Evolutionary conservation across 2,797 vertebrate genomes (phyloP), one percentile per base, ranked within the genome.

Genomic region (Macroramphosus scolopax): DNA sequence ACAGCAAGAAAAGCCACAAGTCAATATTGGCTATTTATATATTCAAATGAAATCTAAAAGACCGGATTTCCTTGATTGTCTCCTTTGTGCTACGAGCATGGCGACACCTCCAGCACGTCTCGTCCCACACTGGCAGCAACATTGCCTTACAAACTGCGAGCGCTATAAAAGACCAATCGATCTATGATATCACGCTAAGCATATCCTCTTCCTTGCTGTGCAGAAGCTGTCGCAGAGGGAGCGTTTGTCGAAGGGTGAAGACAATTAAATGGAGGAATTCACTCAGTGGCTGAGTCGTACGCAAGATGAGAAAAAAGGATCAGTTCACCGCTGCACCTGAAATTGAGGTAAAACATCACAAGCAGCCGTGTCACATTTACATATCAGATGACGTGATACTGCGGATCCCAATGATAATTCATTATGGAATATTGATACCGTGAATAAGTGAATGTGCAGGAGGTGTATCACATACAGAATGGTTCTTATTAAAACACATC

Each of bases 171-270:
- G 56, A 63, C 51, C 17, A n/a, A 29, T 50, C 68, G 42, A 64
- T 68, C 71, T 72, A 54, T 65, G 51, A 74, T 68, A 74, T 72
- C 71, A 71, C 64, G 68, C 61, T 75, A 70, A 68, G 73, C 52
- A 14, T 17, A 69, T 76, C 72, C 59, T 65, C 44, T 59, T 75
- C 65, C 54, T 71, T 6, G 63, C 49, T 50, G 77, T 64, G 73
- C 54, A 53, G 53, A 71, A 54, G 65, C 58, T 47, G 51, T 48
- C 47, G 26, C 63, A 69, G 59, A 76, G 31, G 39, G 43, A 59
- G 53, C 45, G 14, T 59, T 79, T 25, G 26, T 48, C 35, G 30
- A 70, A 53, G 48, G 55, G 38, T 71, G 52, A 63, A 52, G 42
- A 49, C 37, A 54, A 48, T 56, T 28, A 77, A 68, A 78, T 52